Evolutionary conservation across 2,888 invertebrate genomes (phyloP).

Genomic region (Exocentrus adspersus): DNA sequence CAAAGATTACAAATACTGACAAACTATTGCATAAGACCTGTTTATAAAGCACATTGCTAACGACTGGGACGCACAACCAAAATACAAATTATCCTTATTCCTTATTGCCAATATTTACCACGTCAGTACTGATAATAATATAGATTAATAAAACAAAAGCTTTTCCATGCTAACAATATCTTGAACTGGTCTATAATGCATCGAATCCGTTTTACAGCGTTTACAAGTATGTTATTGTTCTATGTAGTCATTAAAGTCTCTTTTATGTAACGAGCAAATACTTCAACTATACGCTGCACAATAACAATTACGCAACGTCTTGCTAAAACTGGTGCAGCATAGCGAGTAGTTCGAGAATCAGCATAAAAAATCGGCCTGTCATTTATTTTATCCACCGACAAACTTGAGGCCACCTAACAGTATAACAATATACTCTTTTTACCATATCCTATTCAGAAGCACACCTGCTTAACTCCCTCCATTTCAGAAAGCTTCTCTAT

Average conservation of each 20-base stretch:
- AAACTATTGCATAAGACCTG: too few relatives aligned
- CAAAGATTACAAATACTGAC: too few relatives aligned
- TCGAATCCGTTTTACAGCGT: too few relatives aligned
- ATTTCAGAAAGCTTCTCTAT: constrained; percentile 44
- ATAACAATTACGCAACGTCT: constrained; percentile 43
- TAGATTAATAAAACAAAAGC: too few relatives aligned
- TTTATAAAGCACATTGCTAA: too few relatives aligned
- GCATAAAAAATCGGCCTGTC: constrained; percentile 44
- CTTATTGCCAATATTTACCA: too few relatives aligned
- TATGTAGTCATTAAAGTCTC: constrained; percentile 39
- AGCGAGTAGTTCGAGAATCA: constrained; percentile 40
- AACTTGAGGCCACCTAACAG: constrained; percentile 49
- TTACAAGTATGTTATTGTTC: constrained; percentile 32
- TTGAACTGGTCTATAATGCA: not conserved
- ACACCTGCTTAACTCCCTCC: constrained; percentile 60
- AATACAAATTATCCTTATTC: too few relatives aligned
- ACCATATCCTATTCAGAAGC: constrained; percentile 53
- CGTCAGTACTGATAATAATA: too few relatives aligned
- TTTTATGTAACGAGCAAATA: constrained; percentile 32
- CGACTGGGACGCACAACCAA: too few relatives aligned
- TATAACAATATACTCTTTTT: constrained; percentile 47
- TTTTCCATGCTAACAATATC: too few relatives aligned
- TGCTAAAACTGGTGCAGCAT: constrained; percentile 41
- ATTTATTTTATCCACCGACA: constrained; percentile 40
- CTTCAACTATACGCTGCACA: constrained; percentile 21